phyloP scores from a whole-genome alignment of 2,797 vertebrate species.

The Sus cebifrons region DNA sequence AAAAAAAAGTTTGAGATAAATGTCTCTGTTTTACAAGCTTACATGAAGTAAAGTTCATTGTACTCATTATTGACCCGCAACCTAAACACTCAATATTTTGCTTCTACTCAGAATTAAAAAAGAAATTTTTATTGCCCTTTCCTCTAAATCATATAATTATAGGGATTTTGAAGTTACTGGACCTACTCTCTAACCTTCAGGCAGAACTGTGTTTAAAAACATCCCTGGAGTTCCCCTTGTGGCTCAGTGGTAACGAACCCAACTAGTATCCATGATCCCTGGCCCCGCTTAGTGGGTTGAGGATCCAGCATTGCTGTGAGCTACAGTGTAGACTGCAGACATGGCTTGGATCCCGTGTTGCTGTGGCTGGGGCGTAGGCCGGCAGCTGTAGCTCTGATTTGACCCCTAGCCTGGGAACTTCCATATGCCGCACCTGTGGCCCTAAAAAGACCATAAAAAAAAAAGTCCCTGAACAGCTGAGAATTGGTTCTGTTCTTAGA shows the following conservation, averaged over 20 bases:
- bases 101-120: slow-evolving; percentile 42
- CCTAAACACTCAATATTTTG: not conserved
- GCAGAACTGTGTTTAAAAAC: slow-evolving; percentile 22
- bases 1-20: not conserved
- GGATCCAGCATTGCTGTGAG: no score
- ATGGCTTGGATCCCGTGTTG: no score
- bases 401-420: no score
- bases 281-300: no score
- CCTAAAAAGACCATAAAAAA: no score
- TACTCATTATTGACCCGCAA: not conserved
- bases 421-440: no score
- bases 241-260: no score
- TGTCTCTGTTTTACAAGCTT: slow-evolving; percentile 46
- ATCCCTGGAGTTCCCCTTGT: not conserved
- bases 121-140: not conserved
- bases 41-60: not conserved
- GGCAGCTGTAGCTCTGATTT: no score
- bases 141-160: not conserved
- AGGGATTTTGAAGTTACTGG: slow-evolving; percentile 55
- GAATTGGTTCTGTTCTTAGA: not conserved
- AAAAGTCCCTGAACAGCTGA: not conserved
- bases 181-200: slow-evolving; percentile 18
- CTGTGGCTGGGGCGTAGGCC: no score
- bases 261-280: no score
- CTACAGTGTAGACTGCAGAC: no score